Evolutionary conservation across 2,113 vertebrate species (phyloP), one percentile per base, ranked within the genome.

Genomic region (Tursiops truncatus): DNA sequence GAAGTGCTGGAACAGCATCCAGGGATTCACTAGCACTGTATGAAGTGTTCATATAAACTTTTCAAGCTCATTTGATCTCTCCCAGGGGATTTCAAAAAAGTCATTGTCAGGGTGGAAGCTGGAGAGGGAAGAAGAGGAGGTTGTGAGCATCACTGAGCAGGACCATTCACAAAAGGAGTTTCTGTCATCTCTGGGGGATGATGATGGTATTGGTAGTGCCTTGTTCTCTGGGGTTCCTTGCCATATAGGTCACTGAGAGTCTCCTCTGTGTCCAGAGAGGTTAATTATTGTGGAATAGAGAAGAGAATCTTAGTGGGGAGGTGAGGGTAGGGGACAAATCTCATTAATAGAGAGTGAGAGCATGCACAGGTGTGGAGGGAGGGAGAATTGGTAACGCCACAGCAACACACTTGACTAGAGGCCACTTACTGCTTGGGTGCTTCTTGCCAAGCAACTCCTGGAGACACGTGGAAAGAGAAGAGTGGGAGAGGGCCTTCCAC

Each of bases 371-470:
- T 63, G 62, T 91, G 79, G 96, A 71, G 60, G 33, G 63, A 94
- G 74, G 18, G 84, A 93, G 76, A 41, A 65, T 82, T 83, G 31
- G 77, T 86, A 95, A 84, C 82, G 65, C 94, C 91, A 87, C 33
- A 65, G 95, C 91, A 83, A 87, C 84, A 63, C 50, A 91, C 50
- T 68, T 63, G 80, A 86, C 77, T 89, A 50, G 83, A 96, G 92
- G 89, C 86, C 91, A 94, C 92, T 97, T 79, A 89, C 31, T 79
- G 82, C 95, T 86, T 89, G n/a, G 90, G n/a, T 93, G 47, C 79
- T 93, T 31, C 94, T 97, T 98, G 97, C 97, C 90, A 96, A 81
- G 97, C 96, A 97, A 97, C 92, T 74, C 15, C 41, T 62, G 20
- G 86, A 95, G 86, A 93, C 92, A 86, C 89, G 47, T 90, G 62